Percentiles rank a stretch among this genome's conserved stretches.
Evolutionary conservation across 1,140 invertebrate species (phyloP).

Genomic region (Ooceraea biroi): DNA sequence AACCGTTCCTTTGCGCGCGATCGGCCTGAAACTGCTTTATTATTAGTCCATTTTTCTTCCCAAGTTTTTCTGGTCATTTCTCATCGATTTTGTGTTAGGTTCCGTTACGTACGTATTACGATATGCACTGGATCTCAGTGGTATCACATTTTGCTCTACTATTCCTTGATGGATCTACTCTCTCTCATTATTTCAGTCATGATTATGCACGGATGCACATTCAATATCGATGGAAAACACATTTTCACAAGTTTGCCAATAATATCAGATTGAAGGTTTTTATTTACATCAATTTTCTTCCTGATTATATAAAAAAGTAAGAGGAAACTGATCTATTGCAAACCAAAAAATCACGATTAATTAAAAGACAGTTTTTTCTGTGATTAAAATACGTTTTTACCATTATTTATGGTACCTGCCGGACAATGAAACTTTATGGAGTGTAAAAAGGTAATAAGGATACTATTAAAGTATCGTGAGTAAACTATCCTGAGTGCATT

Average conservation of each 20-base stretch:
- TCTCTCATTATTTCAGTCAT: neutral
- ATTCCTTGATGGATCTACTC: neutral
- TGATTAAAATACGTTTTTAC: neutral
- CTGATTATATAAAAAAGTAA: neutral
- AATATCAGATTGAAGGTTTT: neutral
- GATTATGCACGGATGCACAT: neutral
- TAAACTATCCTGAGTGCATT: constrained; percentile 20
- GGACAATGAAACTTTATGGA: neutral
- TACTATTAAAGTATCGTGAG: neutral
- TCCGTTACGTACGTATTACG: constrained; percentile 6
- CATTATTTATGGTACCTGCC: neutral
- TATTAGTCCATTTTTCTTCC: constrained; percentile 19
- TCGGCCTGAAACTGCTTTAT: constrained; percentile 36
- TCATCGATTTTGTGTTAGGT: constrained; percentile 5
- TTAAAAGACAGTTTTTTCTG: neutral
- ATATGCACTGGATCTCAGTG: neutral
- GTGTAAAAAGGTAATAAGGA: neutral
- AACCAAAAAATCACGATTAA: constrained; percentile 7
- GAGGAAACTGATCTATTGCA: neutral
- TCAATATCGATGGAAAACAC: neutral
- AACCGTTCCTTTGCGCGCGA: neutral
- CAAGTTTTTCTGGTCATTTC: constrained; percentile 18
- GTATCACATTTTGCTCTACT: neutral
- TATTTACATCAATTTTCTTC: neutral
- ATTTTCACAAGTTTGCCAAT: neutral